Conservation (phyloP, 2,888 invertebrate genomes). For the Nemotelus pantherinus region DNA sequence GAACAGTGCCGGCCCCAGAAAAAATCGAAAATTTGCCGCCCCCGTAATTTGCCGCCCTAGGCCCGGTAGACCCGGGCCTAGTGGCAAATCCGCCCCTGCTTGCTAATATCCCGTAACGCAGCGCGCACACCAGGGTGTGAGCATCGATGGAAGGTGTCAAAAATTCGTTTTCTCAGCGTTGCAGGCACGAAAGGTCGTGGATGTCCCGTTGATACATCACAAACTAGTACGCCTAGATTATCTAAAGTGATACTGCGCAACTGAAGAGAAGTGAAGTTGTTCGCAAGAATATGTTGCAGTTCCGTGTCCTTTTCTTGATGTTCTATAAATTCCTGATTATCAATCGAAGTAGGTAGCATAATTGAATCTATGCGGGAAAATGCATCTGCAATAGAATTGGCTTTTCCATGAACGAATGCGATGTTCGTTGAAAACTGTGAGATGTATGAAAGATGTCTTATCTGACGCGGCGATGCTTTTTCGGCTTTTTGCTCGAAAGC, state of each 20-base stretch:
- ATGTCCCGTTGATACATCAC: no score
- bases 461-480: background rate
- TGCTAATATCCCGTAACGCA: no score
- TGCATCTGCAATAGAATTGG: background rate
- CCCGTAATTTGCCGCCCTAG: no score
- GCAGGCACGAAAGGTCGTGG: no score
- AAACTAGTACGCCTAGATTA: no score
- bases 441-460: background rate
- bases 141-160: no score
- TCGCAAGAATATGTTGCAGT: background rate
- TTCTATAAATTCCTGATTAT: background rate
- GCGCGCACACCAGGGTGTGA: no score
- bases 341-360: background rate
- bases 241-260: background rate
- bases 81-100: no score
- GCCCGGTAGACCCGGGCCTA: no score
- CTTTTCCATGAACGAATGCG: background rate
- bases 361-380: background rate
- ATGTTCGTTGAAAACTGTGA: constrained; percentile 1
- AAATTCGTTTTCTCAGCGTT: no score
- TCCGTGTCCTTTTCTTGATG: background rate
- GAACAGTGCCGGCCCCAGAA: no score
- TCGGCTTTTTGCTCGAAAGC: constrained; percentile 7
- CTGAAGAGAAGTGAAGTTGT: background rate
- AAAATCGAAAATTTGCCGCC: no score